Base-by-base conservation (phyloP, 2,888 invertebrate genomes). In the Alcis repandata region DNA sequence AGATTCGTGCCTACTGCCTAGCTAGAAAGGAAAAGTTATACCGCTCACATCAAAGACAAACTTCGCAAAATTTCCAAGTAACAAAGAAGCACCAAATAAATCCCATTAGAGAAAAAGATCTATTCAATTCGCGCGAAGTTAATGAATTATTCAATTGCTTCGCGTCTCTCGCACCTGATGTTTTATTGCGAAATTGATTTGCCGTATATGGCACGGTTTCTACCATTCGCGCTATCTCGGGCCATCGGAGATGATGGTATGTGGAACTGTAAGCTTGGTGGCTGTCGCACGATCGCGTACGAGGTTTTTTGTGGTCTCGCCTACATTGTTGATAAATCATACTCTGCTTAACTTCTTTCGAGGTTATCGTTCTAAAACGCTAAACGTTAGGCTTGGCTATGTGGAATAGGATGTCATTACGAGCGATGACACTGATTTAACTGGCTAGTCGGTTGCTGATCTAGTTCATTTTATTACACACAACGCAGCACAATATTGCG, bases 111-210 rank as follows among this genome's bases (percentile, higher is more conserved):
- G 59, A 53, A 59, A 71, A 69, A 73, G 64, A 78, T 75, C 74
- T 79, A 79, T 83, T 72, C 75, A 72, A 75, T 80, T 82, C 75
- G 71, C 67, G 71, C 72, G 75, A 79, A 75, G 68, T 74, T 80
- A 75, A 84, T 87, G 82, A 81, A 87, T 88, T 78, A 87, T 88
- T 86, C 84, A 79, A 62, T 49, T 67, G 63, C 65, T 51, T 52
- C 60, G 57, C 62, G 71, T 74, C 71, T 74, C 73, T 76, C 77
- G 76, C 80, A 77, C 81, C 77, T 57, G 69, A 56, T 68, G 72
- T 72, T 76, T 80, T 66, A 66, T 81, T 82, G 80, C 77, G 65
- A 71, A 77, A 79, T 80, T 79, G 80, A 77, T 69, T 69, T 59
- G 56, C 77, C 73, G 63, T 79, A 75, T 71, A 73, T 67, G 75